Base-by-base conservation (phyloP, 2,113 vertebrate species). In the Oryzias javanicus region DNA sequence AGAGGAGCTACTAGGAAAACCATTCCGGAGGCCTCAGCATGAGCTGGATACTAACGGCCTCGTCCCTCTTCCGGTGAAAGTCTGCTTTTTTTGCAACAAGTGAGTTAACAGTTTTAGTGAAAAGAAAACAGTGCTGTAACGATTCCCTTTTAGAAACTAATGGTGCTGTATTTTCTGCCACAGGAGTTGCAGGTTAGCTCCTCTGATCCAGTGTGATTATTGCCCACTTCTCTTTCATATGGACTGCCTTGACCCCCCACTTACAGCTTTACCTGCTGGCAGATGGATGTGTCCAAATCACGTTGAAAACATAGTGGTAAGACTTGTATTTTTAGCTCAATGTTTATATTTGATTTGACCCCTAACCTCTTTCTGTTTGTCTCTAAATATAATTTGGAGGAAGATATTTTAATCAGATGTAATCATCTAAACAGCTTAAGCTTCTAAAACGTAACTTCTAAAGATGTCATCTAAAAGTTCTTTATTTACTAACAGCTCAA, bases 211-310 rank as follows among this genome's bases (percentile, higher is more conserved):
- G 88, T 99, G 97, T 68, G 96, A 98, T 85, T 98, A 97, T 86
- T 98, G 97, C 83, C 95, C 97, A 1, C 95, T 98, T 16, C 90
- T 99, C 70, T 99, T 99, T 87, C 96, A 99, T 88, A 98, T 98
- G 96, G 97, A 98, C 92, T 99, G 97, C 87, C 90, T 99, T 77
- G 94, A 98, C 80, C 97, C 97, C 10, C 97, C 97, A 0, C 95
- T 99, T 76, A 98, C 96, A 81, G 95, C 96, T 80, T 93, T 97
- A 92, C 97, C 97, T 68, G 91, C 95, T 70, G 97, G 96, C 70
- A 93, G 95, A 86, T 99, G 96, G 97, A 97, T 99, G 97, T 99
- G 97, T 84, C 97, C 97, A 18, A 99, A 98, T 87, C 97, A 99
- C 68, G 95, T 96, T 13, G 96, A 98, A 84, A 95, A 98, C 48